phyloP scores from a whole-genome alignment of 2,888 invertebrate species.

The Cephus spinipes region DNA sequence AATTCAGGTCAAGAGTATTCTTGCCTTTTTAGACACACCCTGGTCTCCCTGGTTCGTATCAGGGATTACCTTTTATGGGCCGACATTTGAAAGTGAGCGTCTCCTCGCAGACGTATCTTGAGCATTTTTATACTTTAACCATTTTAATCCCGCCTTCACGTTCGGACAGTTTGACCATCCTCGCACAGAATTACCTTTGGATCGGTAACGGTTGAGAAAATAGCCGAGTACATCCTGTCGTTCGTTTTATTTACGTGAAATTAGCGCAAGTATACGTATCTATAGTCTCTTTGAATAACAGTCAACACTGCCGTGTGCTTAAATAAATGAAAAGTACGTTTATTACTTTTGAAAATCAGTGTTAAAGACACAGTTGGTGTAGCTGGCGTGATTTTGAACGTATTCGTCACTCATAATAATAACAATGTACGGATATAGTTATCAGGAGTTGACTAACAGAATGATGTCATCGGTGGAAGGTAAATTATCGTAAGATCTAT shows the following conservation, averaged over 20 bases:
- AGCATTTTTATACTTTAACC: conserved; percentile 12
- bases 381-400: not conserved
- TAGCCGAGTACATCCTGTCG: not conserved
- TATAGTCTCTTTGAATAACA: not conserved
- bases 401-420: not conserved
- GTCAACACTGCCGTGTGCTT: not conserved
- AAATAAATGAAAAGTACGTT: not conserved
- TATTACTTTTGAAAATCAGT: not conserved
- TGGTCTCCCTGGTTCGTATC: conserved; percentile 35
- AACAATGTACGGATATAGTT: conserved; percentile 75
- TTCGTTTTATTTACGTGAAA: not conserved
- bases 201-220: not conserved
- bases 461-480: conserved; percentile 84
- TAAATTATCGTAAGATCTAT: conserved; percentile 56
- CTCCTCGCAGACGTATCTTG: conserved; percentile 19
- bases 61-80: conserved; percentile 58
- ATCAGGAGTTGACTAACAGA: conserved; percentile 79
- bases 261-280: not conserved
- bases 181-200: not conserved
- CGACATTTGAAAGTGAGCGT: conserved; percentile 50
- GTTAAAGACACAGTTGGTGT: not conserved
- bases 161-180: conserved; percentile 7
- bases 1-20: conserved; percentile 64
- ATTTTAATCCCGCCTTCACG: conserved; percentile 20
- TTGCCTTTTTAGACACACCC: conserved; percentile 61